These are phyloP conservation scores for Limnephilus rhombicus DNA, from an alignment of 2,888 invertebrate species.

Conservation along the genomic window DNA sequence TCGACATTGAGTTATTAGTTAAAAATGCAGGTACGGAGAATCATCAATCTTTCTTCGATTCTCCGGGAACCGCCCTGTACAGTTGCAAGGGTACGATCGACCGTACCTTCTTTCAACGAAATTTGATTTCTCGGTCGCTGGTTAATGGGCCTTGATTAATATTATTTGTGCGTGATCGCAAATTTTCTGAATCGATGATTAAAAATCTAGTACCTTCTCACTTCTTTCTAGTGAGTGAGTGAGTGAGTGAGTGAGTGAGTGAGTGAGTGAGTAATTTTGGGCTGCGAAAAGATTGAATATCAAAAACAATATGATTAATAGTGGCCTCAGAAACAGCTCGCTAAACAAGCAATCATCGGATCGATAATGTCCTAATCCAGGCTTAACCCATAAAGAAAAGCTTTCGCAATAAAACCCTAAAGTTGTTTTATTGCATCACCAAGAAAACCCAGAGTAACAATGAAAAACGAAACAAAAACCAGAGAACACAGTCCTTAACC, in stretches of 20 bases:
- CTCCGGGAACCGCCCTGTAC: too few relatives aligned
- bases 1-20: too few relatives aligned
- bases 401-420: constrained; percentile 28
- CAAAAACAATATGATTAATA: neutral
- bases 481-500: constrained; percentile 41
- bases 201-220: neutral
- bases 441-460: constrained; percentile 50
- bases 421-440: constrained; percentile 43
- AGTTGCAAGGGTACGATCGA: too few relatives aligned
- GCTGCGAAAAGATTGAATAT: neutral
- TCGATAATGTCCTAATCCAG: constrained; percentile 62
- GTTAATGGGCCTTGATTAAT: too few relatives aligned
- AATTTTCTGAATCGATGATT: neutral
- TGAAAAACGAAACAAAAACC: constrained; percentile 38
- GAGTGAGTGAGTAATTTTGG: neutral
- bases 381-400: constrained; percentile 57
- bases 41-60: too few relatives aligned
- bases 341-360: constrained; percentile 43
- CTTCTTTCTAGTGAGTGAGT: neutral
- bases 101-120: too few relatives aligned
- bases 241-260: too few relatives aligned
- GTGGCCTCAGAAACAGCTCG: neutral
- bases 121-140: too few relatives aligned
- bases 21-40: too few relatives aligned
- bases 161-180: neutral